Percentiles rank a stretch among this genome's conserved stretches.
Conservation (phyloP, 1,140 invertebrate species). For the Lasioglossum albipes region DNA sequence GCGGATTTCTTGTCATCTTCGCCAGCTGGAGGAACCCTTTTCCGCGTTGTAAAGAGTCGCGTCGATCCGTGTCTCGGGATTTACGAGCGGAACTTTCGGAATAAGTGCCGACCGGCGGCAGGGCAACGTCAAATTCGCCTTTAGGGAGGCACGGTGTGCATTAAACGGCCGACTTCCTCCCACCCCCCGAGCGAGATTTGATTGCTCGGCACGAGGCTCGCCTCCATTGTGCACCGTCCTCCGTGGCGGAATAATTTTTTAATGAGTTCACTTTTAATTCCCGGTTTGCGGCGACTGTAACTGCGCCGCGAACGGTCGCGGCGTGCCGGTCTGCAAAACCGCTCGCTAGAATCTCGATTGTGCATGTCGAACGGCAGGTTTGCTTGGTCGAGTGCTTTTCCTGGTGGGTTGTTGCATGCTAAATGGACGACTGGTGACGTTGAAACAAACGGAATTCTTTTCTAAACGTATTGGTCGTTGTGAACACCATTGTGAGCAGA, state of each 20-base stretch:
- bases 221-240: background rate
- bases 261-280: background rate
- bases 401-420: no score
- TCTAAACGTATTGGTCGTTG: no score
- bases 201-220: background rate
- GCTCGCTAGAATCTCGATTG: background rate
- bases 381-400: no score
- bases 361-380: background rate
- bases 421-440: no score
- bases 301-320: background rate
- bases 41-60: constrained; percentile 26
- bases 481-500: no score
- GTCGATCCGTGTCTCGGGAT: constrained; percentile 44
- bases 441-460: no score
- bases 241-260: background rate
- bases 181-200: background rate
- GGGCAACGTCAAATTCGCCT: constrained; percentile 10
- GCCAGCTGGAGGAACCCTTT: constrained; percentile 22
- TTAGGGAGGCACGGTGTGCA: background rate
- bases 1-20: constrained; percentile 57
- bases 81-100: constrained; percentile 40
- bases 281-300: background rate
- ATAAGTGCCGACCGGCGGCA: constrained; percentile 4
- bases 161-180: constrained; percentile 9
- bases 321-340: background rate